Base-by-base conservation (phyloP, 2,797 vertebrate species). In the Aphelocoma californica region DNA sequence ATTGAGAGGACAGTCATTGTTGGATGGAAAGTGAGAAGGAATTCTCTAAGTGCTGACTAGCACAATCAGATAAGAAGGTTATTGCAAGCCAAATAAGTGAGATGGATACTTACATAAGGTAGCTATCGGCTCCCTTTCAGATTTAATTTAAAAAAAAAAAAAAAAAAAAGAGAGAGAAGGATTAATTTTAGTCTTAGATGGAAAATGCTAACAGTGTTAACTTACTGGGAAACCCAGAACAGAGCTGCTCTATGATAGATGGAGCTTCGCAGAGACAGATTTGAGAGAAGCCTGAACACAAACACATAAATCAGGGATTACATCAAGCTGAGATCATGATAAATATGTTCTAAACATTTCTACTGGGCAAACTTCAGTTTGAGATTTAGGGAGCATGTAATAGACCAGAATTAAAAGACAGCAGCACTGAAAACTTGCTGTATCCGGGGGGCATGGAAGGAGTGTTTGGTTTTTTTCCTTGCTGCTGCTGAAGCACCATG, bases 241-340 rank as follows among this genome's bases (percentile, higher is more conserved):
- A 95, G 78, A 88, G 57, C 60, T 85, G 34, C 65, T 69, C 65
- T 82, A 51, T 95, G 95, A 97, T 95, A 80, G 87, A 97, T 96
- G 94, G 92, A 94, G 93, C 80, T 66, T 92, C 86, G 58, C 44
- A 95, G 65, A 97, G 92, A 95, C 31, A 62, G 86, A 97, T 97
- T 93, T 89, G 96, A 93, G 89, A 96, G 80, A 97, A 96, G 66
- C 67, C 84, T 81, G 88, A 96, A 92, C 51, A 95, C 83, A 85
- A 94, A 93, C 90, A 91, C 87, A 96, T 97, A 97, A 97, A 97
- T 97, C 96, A 97, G 88, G 77, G 85, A 88, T 87, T 92, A 92
- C 87, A 92, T 97, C 95, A 95, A 95, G 65, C 81, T 85, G 84
- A 93, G 95, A 95, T 94, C 67, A 88, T 96, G 97, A 97, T 89